Conservation (phyloP, 1,140 invertebrate species). For the Ctenoplectra terminalis region DNA sequence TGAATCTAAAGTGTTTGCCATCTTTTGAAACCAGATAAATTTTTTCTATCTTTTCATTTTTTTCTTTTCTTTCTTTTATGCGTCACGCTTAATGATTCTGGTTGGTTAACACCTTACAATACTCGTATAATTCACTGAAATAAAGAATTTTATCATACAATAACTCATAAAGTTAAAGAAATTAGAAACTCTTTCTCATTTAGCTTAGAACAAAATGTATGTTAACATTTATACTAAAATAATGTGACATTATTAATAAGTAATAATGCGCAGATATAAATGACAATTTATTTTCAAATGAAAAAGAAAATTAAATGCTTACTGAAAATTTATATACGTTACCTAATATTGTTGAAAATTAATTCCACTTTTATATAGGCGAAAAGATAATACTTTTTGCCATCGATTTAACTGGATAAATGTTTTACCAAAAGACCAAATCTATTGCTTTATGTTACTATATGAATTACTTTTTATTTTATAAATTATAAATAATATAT, state of each 20-base stretch:
- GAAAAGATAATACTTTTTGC: not conserved
- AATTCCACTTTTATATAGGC: not conserved
- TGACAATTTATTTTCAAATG: not conserved
- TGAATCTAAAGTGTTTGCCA: constrained; percentile 48
- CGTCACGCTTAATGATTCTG: not conserved
- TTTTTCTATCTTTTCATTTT: constrained; percentile 27
- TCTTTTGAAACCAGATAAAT: constrained; percentile 28
- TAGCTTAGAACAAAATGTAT: not conserved
- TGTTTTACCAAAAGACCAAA: not conserved
- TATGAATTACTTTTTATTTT: constrained; percentile 18
- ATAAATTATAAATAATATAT: not conserved
- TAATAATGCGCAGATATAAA: not conserved
- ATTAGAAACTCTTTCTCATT: not conserved
- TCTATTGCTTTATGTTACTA: not conserved
- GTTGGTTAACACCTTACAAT: not conserved
- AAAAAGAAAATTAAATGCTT: not conserved
- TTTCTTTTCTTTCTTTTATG: not conserved
- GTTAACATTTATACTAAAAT: not conserved
- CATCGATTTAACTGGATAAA: not conserved
- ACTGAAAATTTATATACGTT: constrained; percentile 17
- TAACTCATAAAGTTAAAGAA: not conserved
- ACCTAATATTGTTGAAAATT: constrained; percentile 14
- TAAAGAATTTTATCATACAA: not conserved
- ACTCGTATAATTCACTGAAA: constrained; percentile 1
- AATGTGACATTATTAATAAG: not conserved